These are phyloP conservation scores for Eupithecia dodoneata DNA, from an alignment of 2,888 invertebrate genomes.

Conservation along the genomic window DNA sequence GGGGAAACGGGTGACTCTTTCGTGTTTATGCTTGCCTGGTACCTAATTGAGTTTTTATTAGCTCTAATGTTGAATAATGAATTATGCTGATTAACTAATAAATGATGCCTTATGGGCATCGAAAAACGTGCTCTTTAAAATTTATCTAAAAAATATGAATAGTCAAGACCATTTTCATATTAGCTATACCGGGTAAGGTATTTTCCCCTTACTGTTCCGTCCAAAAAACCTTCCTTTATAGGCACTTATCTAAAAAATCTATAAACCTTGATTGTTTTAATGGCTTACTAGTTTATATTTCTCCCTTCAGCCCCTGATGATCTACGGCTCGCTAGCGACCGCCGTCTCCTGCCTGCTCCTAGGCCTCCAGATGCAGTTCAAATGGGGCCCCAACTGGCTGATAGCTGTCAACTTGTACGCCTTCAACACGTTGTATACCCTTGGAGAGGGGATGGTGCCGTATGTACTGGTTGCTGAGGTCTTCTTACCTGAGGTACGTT, in stretches of 20 bases:
- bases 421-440: slow-evolving; percentile 54
- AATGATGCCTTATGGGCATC: too few species aligned
- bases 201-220: too few species aligned
- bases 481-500: slow-evolving; percentile 65
- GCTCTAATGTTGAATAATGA: too few species aligned
- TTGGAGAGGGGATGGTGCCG: slow-evolving; percentile 65
- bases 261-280: too few species aligned
- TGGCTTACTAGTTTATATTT: slow-evolving; percentile 9
- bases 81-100: too few species aligned
- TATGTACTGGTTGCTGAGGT: slow-evolving; percentile 63
- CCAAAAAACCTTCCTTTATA: too few species aligned
- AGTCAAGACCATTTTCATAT: too few species aligned
- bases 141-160: too few species aligned
- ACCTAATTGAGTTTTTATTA: slow-evolving; percentile 16
- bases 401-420: slow-evolving; percentile 58
- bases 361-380: slow-evolving; percentile 62
- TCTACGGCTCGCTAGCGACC: slow-evolving; percentile 53
- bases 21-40: slow-evolving; percentile 39
- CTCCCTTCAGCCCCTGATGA: slow-evolving; percentile 52
- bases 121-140: too few species aligned
- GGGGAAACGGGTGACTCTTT: slow-evolving; percentile 62
- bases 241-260: too few species aligned
- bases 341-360: slow-evolving; percentile 57
- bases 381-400: slow-evolving; percentile 63
- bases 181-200: too few species aligned